phyloP scores from a whole-genome alignment of 2,113 vertebrate genomes.

The Paradoxurus hermaphroditus region DNA sequence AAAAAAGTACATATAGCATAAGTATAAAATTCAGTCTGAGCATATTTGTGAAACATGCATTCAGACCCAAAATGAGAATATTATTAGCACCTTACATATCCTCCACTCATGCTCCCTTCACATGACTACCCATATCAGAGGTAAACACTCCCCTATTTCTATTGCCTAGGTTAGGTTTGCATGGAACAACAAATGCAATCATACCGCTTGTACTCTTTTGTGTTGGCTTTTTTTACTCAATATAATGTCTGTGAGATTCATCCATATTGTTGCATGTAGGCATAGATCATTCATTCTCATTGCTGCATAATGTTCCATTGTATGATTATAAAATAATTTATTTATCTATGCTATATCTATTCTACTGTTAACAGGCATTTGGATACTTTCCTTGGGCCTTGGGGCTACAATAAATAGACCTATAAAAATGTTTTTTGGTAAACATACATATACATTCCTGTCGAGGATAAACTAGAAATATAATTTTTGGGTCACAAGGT shows the following conservation, averaged over 20 bases:
- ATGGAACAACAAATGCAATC: background rate
- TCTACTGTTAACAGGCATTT: background rate
- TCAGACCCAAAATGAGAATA: background rate
- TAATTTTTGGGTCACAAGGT: conserved; percentile 9
- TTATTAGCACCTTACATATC: background rate
- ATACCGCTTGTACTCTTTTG: background rate
- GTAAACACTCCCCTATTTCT: background rate
- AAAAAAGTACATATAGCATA: background rate
- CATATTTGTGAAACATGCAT: background rate
- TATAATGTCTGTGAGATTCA: background rate
- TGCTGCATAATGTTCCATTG: background rate
- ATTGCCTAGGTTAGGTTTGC: background rate
- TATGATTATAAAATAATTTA: background rate
- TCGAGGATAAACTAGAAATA: background rate
- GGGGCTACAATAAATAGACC: background rate
- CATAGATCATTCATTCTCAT: background rate
- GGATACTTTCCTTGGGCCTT: background rate
- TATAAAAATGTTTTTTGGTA: background rate
- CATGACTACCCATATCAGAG: background rate
- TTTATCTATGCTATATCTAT: background rate
- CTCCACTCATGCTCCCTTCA: background rate
- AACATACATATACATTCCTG: conserved; percentile 16
- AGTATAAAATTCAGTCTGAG: background rate
- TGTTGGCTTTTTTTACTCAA: background rate
- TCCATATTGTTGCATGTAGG: background rate